A percentile compares a stretch with the other conserved stretches of the same genome.
phyloP scores from a whole-genome alignment of 37 sponge, comb jelly and placozoan species.

The Halichondria panicea region DNA sequence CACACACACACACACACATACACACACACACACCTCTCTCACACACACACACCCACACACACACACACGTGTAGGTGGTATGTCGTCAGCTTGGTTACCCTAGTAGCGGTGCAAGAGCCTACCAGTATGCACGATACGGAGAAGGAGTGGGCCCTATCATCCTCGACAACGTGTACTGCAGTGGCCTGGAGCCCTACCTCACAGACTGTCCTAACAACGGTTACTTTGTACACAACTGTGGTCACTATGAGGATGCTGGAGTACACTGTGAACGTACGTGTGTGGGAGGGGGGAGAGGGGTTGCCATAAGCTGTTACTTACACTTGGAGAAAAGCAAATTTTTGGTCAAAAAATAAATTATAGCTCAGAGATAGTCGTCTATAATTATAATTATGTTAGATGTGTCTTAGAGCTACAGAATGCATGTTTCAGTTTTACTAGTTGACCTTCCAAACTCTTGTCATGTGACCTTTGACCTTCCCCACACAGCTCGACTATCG shows the following conservation, averaged over 20 bases:
- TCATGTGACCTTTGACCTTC: background rate
- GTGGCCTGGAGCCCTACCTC: conserved; percentile 38
- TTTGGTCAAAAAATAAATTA: too few species aligned
- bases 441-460: background rate
- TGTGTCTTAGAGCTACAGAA: too few species aligned
- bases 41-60: too few species aligned
- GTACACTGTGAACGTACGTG: conserved; percentile 37
- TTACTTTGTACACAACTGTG: conserved; percentile 41
- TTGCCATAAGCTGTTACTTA: too few species aligned
- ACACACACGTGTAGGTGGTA: conserved; percentile 3
- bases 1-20: too few species aligned
- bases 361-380: too few species aligned
- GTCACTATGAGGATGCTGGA: conserved; percentile 49
- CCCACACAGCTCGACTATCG: too few species aligned
- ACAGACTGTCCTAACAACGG: conserved; percentile 28
- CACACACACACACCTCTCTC: too few species aligned
- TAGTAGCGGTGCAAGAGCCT: background rate
- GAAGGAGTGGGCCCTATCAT: conserved; percentile 10
- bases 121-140: conserved; percentile 27
- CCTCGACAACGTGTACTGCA: conserved; percentile 60
- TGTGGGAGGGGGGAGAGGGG: background rate
- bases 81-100: conserved; percentile 13
- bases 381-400: too few species aligned
- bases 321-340: too few species aligned
- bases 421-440: too few species aligned